Percentiles rank a stretch among this genome's conserved stretches.
These are phyloP conservation scores for Guaruba guarouba DNA, from an alignment of 2,113 vertebrate species.

Conservation along the genomic window DNA sequence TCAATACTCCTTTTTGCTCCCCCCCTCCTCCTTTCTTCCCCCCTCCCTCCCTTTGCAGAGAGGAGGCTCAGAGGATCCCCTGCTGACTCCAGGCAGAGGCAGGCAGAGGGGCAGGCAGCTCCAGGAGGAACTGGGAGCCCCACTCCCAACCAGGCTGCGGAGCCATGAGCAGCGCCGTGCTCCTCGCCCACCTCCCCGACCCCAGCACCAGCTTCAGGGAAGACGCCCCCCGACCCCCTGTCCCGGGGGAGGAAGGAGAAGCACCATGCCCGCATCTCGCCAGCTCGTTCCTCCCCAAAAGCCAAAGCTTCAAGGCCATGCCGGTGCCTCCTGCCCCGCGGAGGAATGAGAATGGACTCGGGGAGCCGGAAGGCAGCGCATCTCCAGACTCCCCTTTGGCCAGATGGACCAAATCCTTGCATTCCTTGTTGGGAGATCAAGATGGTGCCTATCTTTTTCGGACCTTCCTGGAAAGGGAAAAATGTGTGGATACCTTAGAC, in stretches of 20 bases:
- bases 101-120: constrained; percentile 56
- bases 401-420: constrained; percentile 95
- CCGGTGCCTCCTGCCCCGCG: constrained; percentile 80
- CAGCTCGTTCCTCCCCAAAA: constrained; percentile 77
- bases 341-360: constrained; percentile 92
- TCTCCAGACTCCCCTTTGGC: constrained; percentile 91
- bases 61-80: constrained; percentile 89
- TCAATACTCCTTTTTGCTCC: constrained; percentile 81
- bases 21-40: not conserved
- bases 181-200: constrained; percentile 83
- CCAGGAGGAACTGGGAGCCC: constrained; percentile 34
- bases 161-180: constrained; percentile 88
- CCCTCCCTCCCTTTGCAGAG: constrained; percentile 74
- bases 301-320: constrained; percentile 77
- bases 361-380: constrained; percentile 95
- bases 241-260: constrained; percentile 96
- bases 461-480: constrained; percentile 93
- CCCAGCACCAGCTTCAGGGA: constrained; percentile 93
- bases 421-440: constrained; percentile 93
- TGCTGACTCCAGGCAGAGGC: constrained; percentile 83
- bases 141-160: constrained; percentile 56
- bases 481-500: constrained; percentile 93
- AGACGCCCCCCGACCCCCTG: constrained; percentile 95
- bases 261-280: constrained; percentile 76
- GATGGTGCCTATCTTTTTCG: constrained; percentile 95